Percentiles rank a stretch among this genome's conserved stretches.
Conservation (phyloP, 1,140 invertebrate species). For the Papilio polytes region DNA sequence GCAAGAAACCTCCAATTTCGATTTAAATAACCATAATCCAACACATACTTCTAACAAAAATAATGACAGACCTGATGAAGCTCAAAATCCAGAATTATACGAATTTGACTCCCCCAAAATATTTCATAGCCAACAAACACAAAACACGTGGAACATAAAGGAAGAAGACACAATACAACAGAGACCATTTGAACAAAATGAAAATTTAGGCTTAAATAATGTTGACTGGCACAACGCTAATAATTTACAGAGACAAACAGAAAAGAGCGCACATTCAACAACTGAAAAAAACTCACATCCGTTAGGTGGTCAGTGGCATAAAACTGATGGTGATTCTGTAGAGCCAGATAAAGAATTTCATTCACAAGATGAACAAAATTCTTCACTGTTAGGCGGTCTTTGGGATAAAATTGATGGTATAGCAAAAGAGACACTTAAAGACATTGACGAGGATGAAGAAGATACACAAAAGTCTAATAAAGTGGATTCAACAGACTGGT, state of each 20-base stretch:
- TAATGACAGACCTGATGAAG: neutral
- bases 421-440: slow-evolving; percentile 37
- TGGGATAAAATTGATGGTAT: slow-evolving; percentile 47
- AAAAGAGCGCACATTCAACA: slow-evolving; percentile 7
- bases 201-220: neutral
- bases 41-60: neutral
- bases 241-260: slow-evolving; percentile 8
- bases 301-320: slow-evolving; percentile 44
- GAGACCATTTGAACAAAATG: slow-evolving; percentile 10
- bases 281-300: slow-evolving; percentile 21
- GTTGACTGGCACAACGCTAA: neutral
- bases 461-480: slow-evolving; percentile 17
- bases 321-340: slow-evolving; percentile 40
- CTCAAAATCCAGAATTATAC: neutral
- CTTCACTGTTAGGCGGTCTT: slow-evolving; percentile 40
- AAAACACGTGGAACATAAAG: neutral
- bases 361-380: slow-evolving; percentile 28
- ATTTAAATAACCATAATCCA: neutral
- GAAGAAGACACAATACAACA: neutral
- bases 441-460: slow-evolving; percentile 5
- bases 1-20: neutral
- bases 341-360: slow-evolving; percentile 10
- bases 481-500: slow-evolving; percentile 11
- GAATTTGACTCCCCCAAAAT: neutral
- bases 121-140: slow-evolving; percentile 33